These are phyloP conservation scores for Prorops nasuta DNA, from an alignment of 1,140 invertebrate genomes.

Conservation along the genomic window DNA sequence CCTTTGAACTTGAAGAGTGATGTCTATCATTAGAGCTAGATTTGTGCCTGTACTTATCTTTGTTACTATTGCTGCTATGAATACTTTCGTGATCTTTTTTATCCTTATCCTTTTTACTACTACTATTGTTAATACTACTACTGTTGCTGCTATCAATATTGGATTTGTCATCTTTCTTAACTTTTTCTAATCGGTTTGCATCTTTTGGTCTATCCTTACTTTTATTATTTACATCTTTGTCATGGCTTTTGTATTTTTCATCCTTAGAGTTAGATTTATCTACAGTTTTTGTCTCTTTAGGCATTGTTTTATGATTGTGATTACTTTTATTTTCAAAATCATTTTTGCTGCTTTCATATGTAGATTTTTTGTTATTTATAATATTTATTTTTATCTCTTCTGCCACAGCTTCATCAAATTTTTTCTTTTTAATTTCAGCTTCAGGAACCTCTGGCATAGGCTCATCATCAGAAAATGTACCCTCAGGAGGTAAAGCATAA, in stretches of 20 bases:
- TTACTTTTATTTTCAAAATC: slow-evolving; percentile 15
- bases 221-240: slow-evolving; percentile 13
- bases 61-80: slow-evolving; percentile 20
- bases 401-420: slow-evolving; percentile 2
- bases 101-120: slow-evolving; percentile 16
- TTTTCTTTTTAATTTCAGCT: neutral
- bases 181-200: slow-evolving; percentile 19
- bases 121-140: slow-evolving; percentile 22
- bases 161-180: slow-evolving; percentile 2
- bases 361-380: neutral
- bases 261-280: slow-evolving; percentile 13
- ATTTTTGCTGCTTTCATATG: slow-evolving; percentile 29
- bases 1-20: slow-evolving; percentile 18
- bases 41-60: slow-evolving; percentile 23
- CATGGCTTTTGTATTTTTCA: slow-evolving; percentile 11
- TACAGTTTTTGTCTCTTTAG: slow-evolving; percentile 9
- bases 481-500: slow-evolving; percentile 27
- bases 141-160: slow-evolving; percentile 16
- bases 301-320: slow-evolving; percentile 14
- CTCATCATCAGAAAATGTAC: slow-evolving; percentile 47
- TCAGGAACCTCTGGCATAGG: slow-evolving; percentile 9
- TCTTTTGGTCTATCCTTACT: slow-evolving; percentile 32
- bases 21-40: slow-evolving; percentile 24
- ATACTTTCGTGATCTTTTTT: slow-evolving; percentile 21
- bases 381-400: neutral